These are phyloP conservation scores for Macaria liturata DNA, from an alignment of 2,888 invertebrate genomes.

Conservation along the genomic window DNA sequence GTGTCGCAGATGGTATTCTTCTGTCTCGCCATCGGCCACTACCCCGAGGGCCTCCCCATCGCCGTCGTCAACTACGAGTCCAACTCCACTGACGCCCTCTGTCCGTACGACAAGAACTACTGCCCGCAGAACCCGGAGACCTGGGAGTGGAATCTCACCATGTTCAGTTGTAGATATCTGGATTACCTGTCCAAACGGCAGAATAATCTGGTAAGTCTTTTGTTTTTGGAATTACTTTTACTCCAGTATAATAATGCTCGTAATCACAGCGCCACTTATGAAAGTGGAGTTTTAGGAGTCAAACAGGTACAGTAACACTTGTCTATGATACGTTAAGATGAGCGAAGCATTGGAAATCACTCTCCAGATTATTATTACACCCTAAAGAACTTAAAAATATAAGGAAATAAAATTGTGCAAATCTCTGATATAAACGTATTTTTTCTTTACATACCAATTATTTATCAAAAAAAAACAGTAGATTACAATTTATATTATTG, in stretches of 20 bases:
- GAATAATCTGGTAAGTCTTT: conserved; percentile 84
- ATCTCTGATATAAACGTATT: too few species aligned
- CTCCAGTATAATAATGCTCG: not conserved
- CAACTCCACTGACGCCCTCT: conserved; percentile 70
- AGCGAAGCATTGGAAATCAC: too few species aligned
- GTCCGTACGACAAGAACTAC: conserved; percentile 70
- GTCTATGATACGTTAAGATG: too few species aligned
- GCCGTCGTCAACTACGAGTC: conserved; percentile 92
- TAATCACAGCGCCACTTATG: too few species aligned
- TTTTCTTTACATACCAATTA: too few species aligned
- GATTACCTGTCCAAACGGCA: conserved; percentile 86
- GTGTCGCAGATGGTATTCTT: conserved; percentile 93
- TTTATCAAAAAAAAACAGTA: too few species aligned
- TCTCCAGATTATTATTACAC: too few species aligned
- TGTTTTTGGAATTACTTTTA: not conserved
- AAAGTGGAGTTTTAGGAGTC: too few species aligned
- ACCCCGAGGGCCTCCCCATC: conserved; percentile 89
- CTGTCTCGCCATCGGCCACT: conserved; percentile 94
- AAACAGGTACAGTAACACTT: too few species aligned
- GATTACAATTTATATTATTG: too few species aligned
- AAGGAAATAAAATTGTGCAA: too few species aligned
- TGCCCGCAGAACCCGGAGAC: conserved; percentile 78
- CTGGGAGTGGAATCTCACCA: conserved; percentile 80
- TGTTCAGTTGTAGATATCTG: conserved; percentile 91
- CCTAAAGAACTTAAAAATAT: too few species aligned